Evolutionary conservation across 2,888 invertebrate species (phyloP).

Genomic region (Eubasilissa splendida): DNA sequence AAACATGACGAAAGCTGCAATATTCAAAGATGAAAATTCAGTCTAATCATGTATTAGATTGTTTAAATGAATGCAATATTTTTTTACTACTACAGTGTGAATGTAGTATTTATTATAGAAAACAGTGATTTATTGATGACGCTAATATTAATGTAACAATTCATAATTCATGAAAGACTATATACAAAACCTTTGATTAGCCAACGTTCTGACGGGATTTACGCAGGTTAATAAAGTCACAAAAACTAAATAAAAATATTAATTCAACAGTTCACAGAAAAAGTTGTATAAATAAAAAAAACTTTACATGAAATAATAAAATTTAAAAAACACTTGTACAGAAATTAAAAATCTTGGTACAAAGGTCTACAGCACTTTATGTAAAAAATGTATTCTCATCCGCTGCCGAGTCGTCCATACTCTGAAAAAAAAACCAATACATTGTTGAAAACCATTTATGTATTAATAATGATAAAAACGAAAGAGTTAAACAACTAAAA

Average conservation of each 20-base stretch:
- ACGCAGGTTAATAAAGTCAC: background rate
- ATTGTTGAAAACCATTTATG: background rate
- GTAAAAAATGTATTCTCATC: conserved; percentile 72
- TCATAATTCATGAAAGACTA: background rate
- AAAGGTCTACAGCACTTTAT: conserved; percentile 17
- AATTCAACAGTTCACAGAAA: background rate
- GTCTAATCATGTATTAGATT: background rate
- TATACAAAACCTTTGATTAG: conserved; percentile 9
- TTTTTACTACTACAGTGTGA: no score
- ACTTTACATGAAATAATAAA: conserved; percentile 28
- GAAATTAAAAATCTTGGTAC: conserved; percentile 24
- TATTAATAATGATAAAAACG: no score
- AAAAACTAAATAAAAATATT: background rate
- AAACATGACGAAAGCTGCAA: conserved; percentile 2
- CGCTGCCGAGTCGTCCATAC: conserved; percentile 61
- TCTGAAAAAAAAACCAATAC: conserved; percentile 48
- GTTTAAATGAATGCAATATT: no score
- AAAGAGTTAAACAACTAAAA: no score
- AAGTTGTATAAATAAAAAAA: conserved; percentile 25
- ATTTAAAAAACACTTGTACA: conserved; percentile 26
- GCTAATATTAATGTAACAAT: no score
- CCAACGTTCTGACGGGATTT: conserved; percentile 7
- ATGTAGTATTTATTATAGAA: no score
- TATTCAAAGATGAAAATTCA: conserved; percentile 9
- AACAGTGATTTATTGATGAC: no score